Conservation (phyloP, 1,140 invertebrate species). For the Dreissena polymorpha region DNA sequence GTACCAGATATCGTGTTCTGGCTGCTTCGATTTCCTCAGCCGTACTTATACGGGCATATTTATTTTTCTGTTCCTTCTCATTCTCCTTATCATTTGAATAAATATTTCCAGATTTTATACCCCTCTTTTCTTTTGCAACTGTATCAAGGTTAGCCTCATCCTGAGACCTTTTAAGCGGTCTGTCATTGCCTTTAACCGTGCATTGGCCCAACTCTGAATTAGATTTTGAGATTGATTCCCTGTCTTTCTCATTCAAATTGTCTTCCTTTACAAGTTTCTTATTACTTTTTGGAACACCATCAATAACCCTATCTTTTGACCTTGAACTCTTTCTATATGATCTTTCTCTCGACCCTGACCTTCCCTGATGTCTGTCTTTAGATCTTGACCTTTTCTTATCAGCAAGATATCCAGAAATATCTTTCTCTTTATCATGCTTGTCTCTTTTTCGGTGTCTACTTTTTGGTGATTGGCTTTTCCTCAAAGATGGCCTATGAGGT, state of each 20-base stretch:
- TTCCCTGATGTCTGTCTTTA: constrained; percentile 22
- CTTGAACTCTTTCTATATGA: neutral
- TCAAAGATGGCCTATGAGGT: neutral
- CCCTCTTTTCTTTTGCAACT: no score
- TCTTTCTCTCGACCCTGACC: constrained; percentile 45
- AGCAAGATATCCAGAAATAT: neutral
- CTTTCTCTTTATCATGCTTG: no score
- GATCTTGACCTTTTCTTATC: constrained; percentile 31
- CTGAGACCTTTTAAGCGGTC: no score
- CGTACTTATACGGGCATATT: constrained; percentile 63
- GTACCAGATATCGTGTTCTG: constrained; percentile 57
- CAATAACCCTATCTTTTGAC: neutral
- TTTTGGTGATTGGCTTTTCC: no score
- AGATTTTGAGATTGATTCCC: no score
- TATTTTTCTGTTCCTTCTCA: constrained; percentile 40
- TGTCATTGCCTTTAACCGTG: no score
- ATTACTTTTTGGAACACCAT: constrained; percentile 39
- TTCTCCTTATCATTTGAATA: constrained; percentile 46
- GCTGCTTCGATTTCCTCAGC: constrained; percentile 55
- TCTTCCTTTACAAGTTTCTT: neutral
- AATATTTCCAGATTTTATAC: constrained; percentile 12
- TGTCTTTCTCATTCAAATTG: no score
- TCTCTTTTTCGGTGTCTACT: no score
- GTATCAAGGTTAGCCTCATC: no score
- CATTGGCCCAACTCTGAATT: no score